These are phyloP conservation scores for Strix aluco DNA, from an alignment of 2,113 vertebrate genomes.

Conservation along the genomic window DNA sequence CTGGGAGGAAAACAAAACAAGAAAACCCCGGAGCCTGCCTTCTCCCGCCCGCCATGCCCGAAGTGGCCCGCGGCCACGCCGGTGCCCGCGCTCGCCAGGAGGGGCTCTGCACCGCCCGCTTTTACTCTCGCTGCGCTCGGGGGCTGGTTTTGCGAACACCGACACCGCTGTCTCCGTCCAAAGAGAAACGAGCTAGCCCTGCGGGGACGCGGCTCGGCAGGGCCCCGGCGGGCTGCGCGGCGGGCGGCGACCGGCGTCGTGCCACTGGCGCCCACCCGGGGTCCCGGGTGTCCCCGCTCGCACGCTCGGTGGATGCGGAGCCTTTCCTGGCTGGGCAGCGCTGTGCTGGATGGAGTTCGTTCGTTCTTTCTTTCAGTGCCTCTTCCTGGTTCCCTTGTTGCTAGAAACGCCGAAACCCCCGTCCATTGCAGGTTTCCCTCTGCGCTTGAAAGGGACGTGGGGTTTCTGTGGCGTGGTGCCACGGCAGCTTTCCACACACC, in stretches of 20 bases:
- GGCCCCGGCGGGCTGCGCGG: background rate
- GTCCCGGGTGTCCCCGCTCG: background rate
- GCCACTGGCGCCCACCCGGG: slow-evolving; percentile 1
- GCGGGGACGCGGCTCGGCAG: background rate
- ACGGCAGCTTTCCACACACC: background rate
- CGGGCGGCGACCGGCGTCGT: background rate
- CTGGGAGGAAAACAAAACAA: background rate
- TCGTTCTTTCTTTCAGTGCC: slow-evolving; percentile 23
- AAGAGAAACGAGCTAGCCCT: slow-evolving; percentile 6
- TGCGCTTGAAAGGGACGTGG: slow-evolving; percentile 25
- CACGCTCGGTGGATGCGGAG: background rate
- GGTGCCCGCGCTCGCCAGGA: background rate
- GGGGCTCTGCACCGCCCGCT: background rate
- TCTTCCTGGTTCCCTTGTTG: slow-evolving; percentile 60
- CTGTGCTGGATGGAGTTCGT: background rate
- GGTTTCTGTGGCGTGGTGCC: slow-evolving; percentile 35
- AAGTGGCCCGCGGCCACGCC: background rate
- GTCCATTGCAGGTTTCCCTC: background rate
- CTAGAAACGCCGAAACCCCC: background rate
- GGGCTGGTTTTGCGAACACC: slow-evolving; percentile 35
- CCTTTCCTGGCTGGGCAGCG: background rate
- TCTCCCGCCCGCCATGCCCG: background rate
- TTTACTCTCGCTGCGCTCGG: slow-evolving; percentile 1
- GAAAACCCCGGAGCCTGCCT: background rate
- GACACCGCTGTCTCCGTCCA: slow-evolving; percentile 18